Evolutionary conservation across 1,140 invertebrate species (phyloP).

Genomic region (Andrena cerasifolii): DNA sequence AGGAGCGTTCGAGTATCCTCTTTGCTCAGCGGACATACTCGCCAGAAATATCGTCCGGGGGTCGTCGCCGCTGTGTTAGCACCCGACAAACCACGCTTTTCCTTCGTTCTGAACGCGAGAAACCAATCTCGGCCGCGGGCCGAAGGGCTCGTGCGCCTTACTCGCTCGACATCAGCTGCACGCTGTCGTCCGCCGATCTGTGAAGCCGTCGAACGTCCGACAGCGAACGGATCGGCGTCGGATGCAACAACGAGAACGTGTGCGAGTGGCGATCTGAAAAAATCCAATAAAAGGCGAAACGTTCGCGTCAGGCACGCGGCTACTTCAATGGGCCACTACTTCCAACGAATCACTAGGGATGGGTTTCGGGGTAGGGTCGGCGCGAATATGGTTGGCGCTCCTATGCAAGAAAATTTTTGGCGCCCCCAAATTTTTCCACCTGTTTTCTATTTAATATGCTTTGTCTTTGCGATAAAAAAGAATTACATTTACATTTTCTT

Average conservation of each 20-base stretch:
- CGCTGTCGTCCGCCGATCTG: slow-evolving; percentile 81
- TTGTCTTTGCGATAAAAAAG: no score
- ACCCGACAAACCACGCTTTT: slow-evolving; percentile 11
- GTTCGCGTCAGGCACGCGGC: neutral
- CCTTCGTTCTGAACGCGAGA: slow-evolving; percentile 17
- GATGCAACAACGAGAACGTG: slow-evolving; percentile 81
- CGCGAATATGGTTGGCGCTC: no score
- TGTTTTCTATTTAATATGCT: no score
- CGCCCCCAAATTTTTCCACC: no score
- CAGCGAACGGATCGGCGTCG: slow-evolving; percentile 81
- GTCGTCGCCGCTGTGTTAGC: slow-evolving; percentile 4
- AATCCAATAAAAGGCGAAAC: neutral
- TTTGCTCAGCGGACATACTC: neutral
- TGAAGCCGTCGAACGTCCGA: slow-evolving; percentile 81
- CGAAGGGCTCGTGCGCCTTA: slow-evolving; percentile 53
- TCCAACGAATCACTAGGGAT: no score
- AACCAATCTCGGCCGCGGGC: slow-evolving; percentile 26
- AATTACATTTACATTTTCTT: no score
- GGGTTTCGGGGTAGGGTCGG: no score
- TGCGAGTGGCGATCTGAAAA: slow-evolving; percentile 80
- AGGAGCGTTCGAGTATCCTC: slow-evolving; percentile 3
- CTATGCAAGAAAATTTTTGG: no score
- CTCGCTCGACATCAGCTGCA: slow-evolving; percentile 81
- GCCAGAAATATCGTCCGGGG: neutral
- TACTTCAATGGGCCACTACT: no score